Percentiles rank a stretch among this genome's conserved stretches.
Conservation (phyloP, 2,888 invertebrate genomes). For the Euphydryas editha region DNA sequence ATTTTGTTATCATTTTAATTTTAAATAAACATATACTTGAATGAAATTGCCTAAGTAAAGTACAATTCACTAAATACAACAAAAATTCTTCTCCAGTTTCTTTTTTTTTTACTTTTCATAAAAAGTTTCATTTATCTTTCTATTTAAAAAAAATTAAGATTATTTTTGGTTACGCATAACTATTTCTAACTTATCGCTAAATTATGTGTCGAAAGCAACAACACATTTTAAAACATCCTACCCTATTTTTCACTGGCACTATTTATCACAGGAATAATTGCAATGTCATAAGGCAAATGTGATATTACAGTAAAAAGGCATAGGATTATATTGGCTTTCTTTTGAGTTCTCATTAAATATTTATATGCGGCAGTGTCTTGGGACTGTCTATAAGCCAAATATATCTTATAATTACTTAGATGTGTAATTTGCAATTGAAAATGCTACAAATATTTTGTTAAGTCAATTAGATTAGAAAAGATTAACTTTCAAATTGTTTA, state of each 20-base stretch:
- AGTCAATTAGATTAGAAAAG: too few species aligned
- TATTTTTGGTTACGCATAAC: constrained; percentile 11
- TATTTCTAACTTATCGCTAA: constrained; percentile 11
- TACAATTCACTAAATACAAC: too few species aligned
- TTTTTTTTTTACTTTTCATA: not conserved
- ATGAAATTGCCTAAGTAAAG: too few species aligned
- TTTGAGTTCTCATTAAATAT: not conserved
- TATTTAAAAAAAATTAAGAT: constrained; percentile 29
- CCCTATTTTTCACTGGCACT: constrained; percentile 59
- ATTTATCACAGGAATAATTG: constrained; percentile 60
- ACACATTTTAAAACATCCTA: constrained; percentile 26
- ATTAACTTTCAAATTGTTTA: too few species aligned
- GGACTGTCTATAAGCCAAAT: not conserved
- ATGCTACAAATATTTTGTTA: too few species aligned
- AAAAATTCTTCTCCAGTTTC: not conserved
- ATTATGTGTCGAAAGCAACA: not conserved
- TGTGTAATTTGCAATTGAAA: too few species aligned
- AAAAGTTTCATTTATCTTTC: not conserved
- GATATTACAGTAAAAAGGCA: not conserved
- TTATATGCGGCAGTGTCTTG: not conserved
- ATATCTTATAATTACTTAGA: too few species aligned
- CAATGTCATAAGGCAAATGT: constrained; percentile 20
- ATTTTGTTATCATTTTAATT: too few species aligned
- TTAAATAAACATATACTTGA: too few species aligned
- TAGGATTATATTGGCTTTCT: not conserved